Conservation (phyloP, 1,140 invertebrate genomes). For the Drosophila kohkoa region DNA sequence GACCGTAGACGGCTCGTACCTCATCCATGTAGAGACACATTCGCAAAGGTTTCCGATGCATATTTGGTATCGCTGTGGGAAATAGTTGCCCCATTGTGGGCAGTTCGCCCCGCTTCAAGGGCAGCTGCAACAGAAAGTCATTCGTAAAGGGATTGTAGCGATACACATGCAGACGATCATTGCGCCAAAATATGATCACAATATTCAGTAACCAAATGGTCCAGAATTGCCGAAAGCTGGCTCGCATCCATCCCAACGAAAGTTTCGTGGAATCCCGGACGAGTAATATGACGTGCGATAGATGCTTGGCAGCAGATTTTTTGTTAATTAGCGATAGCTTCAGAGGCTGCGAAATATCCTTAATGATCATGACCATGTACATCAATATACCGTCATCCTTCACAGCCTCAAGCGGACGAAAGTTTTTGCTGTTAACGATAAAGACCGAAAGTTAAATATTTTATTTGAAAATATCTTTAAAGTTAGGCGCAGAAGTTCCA, state of each 20-base stretch:
- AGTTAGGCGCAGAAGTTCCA: too few relatives aligned
- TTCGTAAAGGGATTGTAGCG: constrained; percentile 75
- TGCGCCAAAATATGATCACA: constrained; percentile 66
- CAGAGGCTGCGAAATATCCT: constrained; percentile 65
- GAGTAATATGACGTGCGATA: constrained; percentile 70
- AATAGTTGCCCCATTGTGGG: constrained; percentile 62
- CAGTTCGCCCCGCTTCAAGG: neutral
- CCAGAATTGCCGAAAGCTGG: constrained; percentile 78
- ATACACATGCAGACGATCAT: constrained; percentile 58
- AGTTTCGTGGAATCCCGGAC: constrained; percentile 55
- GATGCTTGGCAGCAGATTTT: constrained; percentile 72
- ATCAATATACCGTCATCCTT: constrained; percentile 76
- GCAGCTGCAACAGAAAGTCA: constrained; percentile 57
- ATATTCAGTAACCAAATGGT: constrained; percentile 75
- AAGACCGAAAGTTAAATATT: neutral
- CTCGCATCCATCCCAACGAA: constrained; percentile 62
- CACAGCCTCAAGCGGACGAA: constrained; percentile 51
- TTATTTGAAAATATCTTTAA: too few relatives aligned
- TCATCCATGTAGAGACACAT: constrained; percentile 77
- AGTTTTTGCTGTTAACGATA: constrained; percentile 50
- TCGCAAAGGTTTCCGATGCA: constrained; percentile 69
- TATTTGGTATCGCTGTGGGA: constrained; percentile 67
- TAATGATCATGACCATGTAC: constrained; percentile 77
- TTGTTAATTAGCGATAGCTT: constrained; percentile 68
- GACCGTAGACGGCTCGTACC: constrained; percentile 66